Conservation (phyloP, 2,888 invertebrate genomes). For the Apamea sordens region DNA sequence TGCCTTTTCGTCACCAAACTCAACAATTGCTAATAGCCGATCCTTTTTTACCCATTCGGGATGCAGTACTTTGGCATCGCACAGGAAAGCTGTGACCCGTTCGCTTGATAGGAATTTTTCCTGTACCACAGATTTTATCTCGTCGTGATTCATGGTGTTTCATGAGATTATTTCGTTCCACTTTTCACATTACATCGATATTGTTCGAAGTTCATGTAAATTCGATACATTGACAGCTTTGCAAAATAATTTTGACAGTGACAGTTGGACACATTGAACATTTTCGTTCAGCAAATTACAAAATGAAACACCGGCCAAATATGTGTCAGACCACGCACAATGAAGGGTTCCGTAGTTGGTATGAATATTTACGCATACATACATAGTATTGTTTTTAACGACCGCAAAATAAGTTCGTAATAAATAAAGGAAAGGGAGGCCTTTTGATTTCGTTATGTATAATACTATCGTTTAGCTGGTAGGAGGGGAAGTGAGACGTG, state of each 20-base stretch:
- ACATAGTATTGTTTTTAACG: background rate
- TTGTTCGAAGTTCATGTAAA: slow-evolving; percentile 61
- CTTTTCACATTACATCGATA: slow-evolving; percentile 59
- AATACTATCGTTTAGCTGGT: background rate
- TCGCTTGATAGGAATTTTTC: slow-evolving; percentile 88
- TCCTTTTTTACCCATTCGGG: slow-evolving; percentile 87
- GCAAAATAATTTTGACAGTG: slow-evolving; percentile 55
- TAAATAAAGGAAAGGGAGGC: background rate
- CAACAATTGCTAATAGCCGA: slow-evolving; percentile 86
- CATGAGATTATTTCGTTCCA: slow-evolving; percentile 58
- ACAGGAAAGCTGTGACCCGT: slow-evolving; percentile 85
- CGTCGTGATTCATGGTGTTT: slow-evolving; percentile 87
- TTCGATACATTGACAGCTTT: slow-evolving; percentile 67
- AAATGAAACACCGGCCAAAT: background rate
- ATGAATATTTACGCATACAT: background rate
- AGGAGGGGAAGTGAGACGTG: background rate
- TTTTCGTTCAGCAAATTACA: slow-evolving; percentile 44
- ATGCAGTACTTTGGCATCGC: slow-evolving; percentile 87
- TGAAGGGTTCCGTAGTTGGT: background rate
- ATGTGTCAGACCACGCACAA: background rate
- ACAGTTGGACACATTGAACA: slow-evolving; percentile 50
- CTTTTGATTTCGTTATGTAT: too few relatives aligned
- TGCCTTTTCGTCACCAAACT: slow-evolving; percentile 88
- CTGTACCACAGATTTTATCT: slow-evolving; percentile 86
- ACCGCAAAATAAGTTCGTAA: background rate